A percentile compares a stretch with the other conserved stretches of the same genome.
Evolutionary conservation across 2,888 invertebrate species (phyloP).

Genomic region (Falcaria lacertinaria): DNA sequence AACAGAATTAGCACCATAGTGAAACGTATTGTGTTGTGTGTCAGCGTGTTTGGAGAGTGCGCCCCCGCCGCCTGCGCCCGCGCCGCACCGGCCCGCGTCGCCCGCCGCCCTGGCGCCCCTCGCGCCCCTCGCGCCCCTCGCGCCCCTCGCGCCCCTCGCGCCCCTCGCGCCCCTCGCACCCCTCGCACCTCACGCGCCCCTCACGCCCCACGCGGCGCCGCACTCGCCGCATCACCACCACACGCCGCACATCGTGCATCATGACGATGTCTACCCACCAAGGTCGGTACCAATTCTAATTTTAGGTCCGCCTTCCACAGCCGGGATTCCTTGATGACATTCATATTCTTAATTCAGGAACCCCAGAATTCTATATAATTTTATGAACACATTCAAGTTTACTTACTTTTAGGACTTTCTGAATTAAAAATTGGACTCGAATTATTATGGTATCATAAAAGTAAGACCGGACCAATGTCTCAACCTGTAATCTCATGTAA

Average conservation of each 20-base stretch:
- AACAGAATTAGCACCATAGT: too few relatives aligned
- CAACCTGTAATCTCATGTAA: too few relatives aligned
- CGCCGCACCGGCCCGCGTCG: conserved; percentile 84
- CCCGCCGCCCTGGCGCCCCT: conserved; percentile 41
- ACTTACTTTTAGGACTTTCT: too few relatives aligned
- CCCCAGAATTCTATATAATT: too few relatives aligned
- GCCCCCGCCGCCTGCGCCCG: conserved; percentile 87
- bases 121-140: conserved; percentile 12
- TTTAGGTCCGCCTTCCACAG: too few relatives aligned
- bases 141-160: conserved; percentile 49
- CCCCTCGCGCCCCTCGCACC: conserved; percentile 74
- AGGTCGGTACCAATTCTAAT: conserved; percentile 56
- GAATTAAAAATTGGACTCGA: too few relatives aligned
- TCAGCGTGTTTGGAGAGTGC: conserved; percentile 72
- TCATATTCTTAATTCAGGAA: too few relatives aligned
- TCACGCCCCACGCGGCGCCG: conserved; percentile 9
- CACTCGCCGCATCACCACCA: conserved; percentile 44
- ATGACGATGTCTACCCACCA: conserved; percentile 91
- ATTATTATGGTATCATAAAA: too few relatives aligned
- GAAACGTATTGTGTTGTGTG: conserved; percentile 2
- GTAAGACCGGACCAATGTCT: too few relatives aligned
- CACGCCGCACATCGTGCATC: conserved; percentile 49
- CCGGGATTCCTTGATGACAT: too few relatives aligned
- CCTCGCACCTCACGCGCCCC: conserved; percentile 73
- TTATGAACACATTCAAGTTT: too few relatives aligned